These are phyloP conservation scores for Enteromius afrohamiltoni DNA, from an alignment of 2,797 vertebrate genomes.

Conservation along the genomic window DNA sequence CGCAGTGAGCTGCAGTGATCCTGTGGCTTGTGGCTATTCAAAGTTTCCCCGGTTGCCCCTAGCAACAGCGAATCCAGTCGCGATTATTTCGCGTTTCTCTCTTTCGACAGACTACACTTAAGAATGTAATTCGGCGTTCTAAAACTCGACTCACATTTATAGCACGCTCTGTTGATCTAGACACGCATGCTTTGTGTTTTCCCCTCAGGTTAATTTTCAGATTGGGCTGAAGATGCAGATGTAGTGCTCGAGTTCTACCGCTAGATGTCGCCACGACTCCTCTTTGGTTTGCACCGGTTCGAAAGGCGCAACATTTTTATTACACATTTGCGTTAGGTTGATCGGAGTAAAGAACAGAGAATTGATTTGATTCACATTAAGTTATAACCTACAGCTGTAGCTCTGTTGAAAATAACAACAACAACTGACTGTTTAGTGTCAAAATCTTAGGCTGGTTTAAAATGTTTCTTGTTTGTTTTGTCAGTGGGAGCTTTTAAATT, in stretches of 20 bases:
- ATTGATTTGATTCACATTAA: neutral
- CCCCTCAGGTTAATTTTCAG: neutral
- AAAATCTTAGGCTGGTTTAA: neutral
- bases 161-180: neutral
- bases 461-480: neutral
- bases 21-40: conserved; percentile 24
- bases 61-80: conserved; percentile 44
- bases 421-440: neutral
- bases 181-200: neutral
- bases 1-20: conserved; percentile 43
- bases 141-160: neutral
- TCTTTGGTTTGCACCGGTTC: neutral
- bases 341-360: neutral
- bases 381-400: neutral
- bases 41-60: conserved; percentile 55
- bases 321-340: neutral
- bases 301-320: no score
- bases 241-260: conserved; percentile 11
- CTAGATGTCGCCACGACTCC: conserved; percentile 55
- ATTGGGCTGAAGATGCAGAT: neutral
- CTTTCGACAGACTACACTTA: neutral
- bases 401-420: neutral
- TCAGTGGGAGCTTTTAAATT: neutral
- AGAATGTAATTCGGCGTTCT: neutral
- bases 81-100: neutral